phyloP scores from a whole-genome alignment of 1,140 invertebrate species.

The Polyergus mexicanus region DNA sequence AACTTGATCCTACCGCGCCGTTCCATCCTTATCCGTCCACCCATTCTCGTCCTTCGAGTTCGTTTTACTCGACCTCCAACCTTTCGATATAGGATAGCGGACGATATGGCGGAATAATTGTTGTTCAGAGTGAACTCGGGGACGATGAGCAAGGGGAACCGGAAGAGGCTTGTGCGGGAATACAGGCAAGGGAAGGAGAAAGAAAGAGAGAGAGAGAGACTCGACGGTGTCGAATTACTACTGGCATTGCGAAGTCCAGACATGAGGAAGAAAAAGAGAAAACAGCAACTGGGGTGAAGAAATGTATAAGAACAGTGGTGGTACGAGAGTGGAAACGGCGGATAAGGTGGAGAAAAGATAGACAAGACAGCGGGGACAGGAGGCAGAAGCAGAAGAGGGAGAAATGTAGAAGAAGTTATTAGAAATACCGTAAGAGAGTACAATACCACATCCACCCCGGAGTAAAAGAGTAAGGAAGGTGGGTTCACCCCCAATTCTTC shows the following conservation, averaged over 20 bases:
- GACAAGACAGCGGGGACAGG: slow-evolving; percentile 24
- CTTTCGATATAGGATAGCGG: slow-evolving; percentile 77
- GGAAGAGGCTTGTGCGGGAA: slow-evolving; percentile 1
- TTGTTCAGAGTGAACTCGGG: slow-evolving; percentile 68
- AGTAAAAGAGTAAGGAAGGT: slow-evolving; percentile 68
- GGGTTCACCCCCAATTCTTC: slow-evolving; percentile 54
- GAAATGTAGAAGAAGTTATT: slow-evolving; percentile 78
- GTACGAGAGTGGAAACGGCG: slow-evolving; percentile 29
- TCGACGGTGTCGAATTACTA: slow-evolving; percentile 81
- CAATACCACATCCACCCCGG: slow-evolving; percentile 74
- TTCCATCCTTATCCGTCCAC: slow-evolving; percentile 73
- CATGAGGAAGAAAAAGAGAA: slow-evolving; percentile 64
- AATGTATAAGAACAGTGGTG: slow-evolving; percentile 47
- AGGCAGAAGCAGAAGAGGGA: slow-evolving; percentile 25
- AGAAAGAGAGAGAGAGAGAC: slow-evolving; percentile 57
- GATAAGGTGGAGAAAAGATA: slow-evolving; percentile 46
- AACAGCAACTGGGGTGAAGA: slow-evolving; percentile 21
- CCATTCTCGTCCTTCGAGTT: slow-evolving; percentile 61
- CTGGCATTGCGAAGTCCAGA: slow-evolving; percentile 79
- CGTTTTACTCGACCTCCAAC: slow-evolving; percentile 42
- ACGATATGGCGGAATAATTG: slow-evolving; percentile 80
- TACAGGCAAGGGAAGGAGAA: slow-evolving; percentile 9
- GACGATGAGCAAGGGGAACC: slow-evolving; percentile 32
- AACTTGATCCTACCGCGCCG: slow-evolving; percentile 77
- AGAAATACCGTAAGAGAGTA: slow-evolving; percentile 82